Base-by-base conservation (phyloP, 1,140 invertebrate species). In the Lucilia sericata region DNA sequence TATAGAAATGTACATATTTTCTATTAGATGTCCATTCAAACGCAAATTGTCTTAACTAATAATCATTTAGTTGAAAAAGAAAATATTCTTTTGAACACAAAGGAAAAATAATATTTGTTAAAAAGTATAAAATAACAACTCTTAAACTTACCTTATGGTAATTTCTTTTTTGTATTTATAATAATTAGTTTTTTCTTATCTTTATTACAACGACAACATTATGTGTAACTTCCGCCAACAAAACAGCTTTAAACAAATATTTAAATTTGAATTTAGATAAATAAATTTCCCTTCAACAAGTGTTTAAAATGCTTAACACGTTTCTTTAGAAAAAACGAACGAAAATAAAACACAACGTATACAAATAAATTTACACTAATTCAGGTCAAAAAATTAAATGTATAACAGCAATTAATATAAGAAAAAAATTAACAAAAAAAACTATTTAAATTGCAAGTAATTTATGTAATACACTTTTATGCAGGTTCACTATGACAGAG, bases 261-360 rank as follows among this genome's bases (percentile, higher is more conserved):
- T 70, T 70, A 70, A 70, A 70, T 70, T 70, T 70, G 5, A 70
- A 70, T 70, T 70, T 70, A 70, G 21, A 21, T 21, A 70, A 70
- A 60, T 60, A 70, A 70, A 70, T 21, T 25, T 21, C 65, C 65
- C 65, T 70, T 4, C n/a, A 21, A 21, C 19, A 70, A 70, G 14
- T n/a, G 55, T 60, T 70, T 70, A 70, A 70, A 70, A 70, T 70
- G 65, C 65, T 70, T 70, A 70, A 70, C 65, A 70, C 65, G 65
- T 70, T 70, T 70, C 19, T n/a, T 75, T 75, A 75, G 5, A 75
- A 36, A 78, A 42, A 42, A 42, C 0, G 25, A 12, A 55, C 51
- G 49, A 49, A 30, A 30, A 30, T 30, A 30, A 30, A 30, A 42
- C 42, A 42, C 42, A 42, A 7, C 10, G 42, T 42, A 42, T 42